phyloP scores from a whole-genome alignment of 1,140 invertebrate genomes.

The Homarus americanus region DNA sequence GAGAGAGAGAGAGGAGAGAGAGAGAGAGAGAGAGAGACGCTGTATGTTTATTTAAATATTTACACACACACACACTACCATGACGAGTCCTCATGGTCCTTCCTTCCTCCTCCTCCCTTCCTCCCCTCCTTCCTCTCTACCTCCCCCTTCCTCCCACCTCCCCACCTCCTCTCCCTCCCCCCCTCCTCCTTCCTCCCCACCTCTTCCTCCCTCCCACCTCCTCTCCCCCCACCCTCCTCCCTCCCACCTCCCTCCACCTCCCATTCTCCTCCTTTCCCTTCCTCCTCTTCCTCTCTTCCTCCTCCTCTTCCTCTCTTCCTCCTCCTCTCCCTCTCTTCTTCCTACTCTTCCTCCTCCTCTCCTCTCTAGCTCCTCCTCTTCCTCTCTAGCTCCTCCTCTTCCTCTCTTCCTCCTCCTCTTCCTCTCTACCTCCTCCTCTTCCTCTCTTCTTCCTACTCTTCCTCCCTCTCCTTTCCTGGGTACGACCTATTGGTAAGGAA shows the following conservation, averaged over 20 bases:
- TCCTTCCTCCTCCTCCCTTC: not conserved
- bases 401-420: not conserved
- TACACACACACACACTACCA: too few relatives aligned
- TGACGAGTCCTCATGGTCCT: too few relatives aligned
- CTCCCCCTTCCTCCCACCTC: not conserved
- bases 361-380: not conserved
- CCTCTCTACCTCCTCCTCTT: not conserved
- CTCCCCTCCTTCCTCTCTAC: not conserved
- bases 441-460: not conserved
- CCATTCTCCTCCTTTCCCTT: slow-evolving; percentile 9
- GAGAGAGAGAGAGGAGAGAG: too few relatives aligned
- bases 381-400: not conserved
- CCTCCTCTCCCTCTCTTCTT: not conserved
- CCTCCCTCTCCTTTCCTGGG: not conserved
- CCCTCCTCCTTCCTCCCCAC: slow-evolving; percentile 5
- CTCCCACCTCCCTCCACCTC: not conserved
- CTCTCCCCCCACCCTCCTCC: not conserved
- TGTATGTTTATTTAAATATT: too few relatives aligned
- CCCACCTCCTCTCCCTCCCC: not conserved
- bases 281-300: not conserved
- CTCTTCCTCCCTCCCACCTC: not conserved
- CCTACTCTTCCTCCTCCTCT: not conserved
- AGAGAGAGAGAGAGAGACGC: too few relatives aligned
- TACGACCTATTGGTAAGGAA: not conserved
- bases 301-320: not conserved